phyloP scores from a whole-genome alignment of 2,797 vertebrate genomes.

The Megaceryle alcyon region DNA sequence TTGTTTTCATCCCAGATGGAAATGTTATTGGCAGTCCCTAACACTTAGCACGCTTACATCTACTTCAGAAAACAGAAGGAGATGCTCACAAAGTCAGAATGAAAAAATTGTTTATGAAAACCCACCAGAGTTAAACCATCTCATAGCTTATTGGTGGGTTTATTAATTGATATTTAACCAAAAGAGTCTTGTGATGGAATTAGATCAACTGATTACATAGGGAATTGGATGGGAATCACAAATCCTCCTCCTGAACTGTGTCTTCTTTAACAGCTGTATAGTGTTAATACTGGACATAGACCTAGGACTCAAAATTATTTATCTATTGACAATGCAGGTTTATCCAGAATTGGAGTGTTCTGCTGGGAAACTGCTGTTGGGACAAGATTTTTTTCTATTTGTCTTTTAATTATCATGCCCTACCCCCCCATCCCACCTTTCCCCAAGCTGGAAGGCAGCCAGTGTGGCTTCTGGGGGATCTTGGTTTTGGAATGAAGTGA shows the following conservation, averaged over 20 bases:
- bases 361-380: neutral
- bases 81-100: neutral
- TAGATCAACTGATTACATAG: neutral
- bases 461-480: neutral
- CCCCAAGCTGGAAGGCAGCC: neutral
- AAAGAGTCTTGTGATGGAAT: neutral
- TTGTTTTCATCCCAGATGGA: neutral
- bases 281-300: neutral
- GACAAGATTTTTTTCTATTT: accelerated
- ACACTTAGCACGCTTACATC: neutral
- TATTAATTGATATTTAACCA: conserved; percentile 6
- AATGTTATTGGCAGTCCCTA: neutral
- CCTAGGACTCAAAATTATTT: neutral
- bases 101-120: neutral
- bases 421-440: neutral
- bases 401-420: neutral
- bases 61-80: neutral
- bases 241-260: neutral
- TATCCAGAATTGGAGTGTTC: neutral
- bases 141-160: neutral
- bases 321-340: neutral
- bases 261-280: neutral
- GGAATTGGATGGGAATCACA: neutral
- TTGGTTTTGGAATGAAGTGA: neutral
- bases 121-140: neutral